Evolutionary conservation across 2,113 vertebrate species (phyloP), one percentile per base, ranked within the genome.

Genomic region (Actenoides hombroni): DNA sequence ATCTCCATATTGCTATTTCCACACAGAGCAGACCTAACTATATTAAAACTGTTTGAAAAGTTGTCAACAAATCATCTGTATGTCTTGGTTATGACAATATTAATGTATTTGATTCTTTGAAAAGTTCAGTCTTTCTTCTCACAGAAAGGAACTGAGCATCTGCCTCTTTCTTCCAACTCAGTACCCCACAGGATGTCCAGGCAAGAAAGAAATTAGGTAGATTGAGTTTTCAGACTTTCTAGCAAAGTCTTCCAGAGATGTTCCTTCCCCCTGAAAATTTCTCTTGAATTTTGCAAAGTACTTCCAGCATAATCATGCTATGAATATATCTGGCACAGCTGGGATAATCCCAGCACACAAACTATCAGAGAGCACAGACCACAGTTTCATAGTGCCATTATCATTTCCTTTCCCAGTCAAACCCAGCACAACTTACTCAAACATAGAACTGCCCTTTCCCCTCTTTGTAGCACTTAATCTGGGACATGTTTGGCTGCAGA

Each of bases 221-320:
- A 31, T 0, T 53, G 46, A 2, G 3, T 44, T 81, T 95, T 88
- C 49, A 86, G 51, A 77, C 13, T 12, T 56, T 56, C 75, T 63
- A 6, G 20, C 26, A 79, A 67, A 56, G 56, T 12, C 67, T 69
- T 68, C 16, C 61, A 48, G 57, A 61, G 9, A 2, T 33, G 4
- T 44, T 61, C 13, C 10, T 78, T 75, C 24, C 17, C 16, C 33
- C 46, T 16, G 16, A 67, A 63, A 16, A 18, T 42, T 75, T 54
- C 51, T 16, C 74, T 57, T 59, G 40, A 33, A 70, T 71, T 51
- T 70, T 86, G 21, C 31, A 57, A 86, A 83, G 20, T 61, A 8
- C 13, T 91, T 42, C 54, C 80, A 83, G 59, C 0, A 0, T n/a
- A 40, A 44, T 44, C 63, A 46, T 6, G 10, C 60, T 10, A 2